Evolutionary conservation across 2,113 vertebrate species (phyloP).

Genomic region (Bostrychus sinensis): DNA sequence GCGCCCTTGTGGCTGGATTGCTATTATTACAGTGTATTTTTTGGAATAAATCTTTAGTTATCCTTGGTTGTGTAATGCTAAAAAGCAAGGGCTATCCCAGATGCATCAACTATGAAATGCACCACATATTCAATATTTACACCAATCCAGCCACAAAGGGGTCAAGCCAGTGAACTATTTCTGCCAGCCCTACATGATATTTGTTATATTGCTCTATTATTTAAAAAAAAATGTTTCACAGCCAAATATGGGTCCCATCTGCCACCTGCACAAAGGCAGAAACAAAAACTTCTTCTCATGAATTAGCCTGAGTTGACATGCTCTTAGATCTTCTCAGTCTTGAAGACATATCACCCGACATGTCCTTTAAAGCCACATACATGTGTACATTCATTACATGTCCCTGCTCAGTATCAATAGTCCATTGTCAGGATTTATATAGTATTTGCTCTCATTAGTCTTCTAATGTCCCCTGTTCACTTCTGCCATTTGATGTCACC

Average conservation of each 20-base stretch:
- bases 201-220: too few relatives aligned
- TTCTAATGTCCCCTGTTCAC: conserved; percentile 28
- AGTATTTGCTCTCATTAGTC: conserved; percentile 35
- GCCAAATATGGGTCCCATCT: neutral
- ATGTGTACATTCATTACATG: conserved; percentile 16
- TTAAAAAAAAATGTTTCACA: neutral
- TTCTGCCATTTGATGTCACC: conserved; percentile 47
- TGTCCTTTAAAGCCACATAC: conserved; percentile 19
- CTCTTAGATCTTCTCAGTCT: neutral
- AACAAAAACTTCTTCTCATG: neutral
- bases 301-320: neutral
- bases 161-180: too few relatives aligned
- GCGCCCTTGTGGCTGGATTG: too few relatives aligned
- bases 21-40: too few relatives aligned
- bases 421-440: conserved; percentile 26
- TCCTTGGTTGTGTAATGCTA: too few relatives aligned
- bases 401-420: conserved; percentile 13
- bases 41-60: too few relatives aligned
- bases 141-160: too few relatives aligned
- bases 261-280: neutral
- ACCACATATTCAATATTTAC: too few relatives aligned
- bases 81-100: too few relatives aligned
- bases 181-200: too few relatives aligned
- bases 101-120: too few relatives aligned
- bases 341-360: conserved; percentile 4